Base-by-base conservation (phyloP, 2,113 vertebrate species). In the Podocnemis expansa region DNA sequence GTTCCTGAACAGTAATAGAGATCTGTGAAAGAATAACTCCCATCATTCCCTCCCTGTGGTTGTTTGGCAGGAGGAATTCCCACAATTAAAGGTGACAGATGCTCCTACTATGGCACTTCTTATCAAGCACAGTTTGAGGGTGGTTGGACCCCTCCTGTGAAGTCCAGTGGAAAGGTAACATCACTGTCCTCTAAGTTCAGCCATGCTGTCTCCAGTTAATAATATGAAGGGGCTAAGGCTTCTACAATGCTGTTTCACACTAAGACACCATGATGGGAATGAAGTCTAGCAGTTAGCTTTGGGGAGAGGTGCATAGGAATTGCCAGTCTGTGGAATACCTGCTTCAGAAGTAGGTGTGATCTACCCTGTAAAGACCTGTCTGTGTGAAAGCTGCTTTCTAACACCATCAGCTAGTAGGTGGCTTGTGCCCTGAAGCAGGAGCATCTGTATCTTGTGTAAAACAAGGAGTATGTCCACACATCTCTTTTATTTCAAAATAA, bases 81-180 rank as follows among this genome's bases (percentile, higher is more conserved):
- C 56, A 60, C 87, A 31, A 29, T 96, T 41, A 89, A 27, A 91
- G 90, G 73, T 21, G 93, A 96, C 1, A 43, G 31, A 70, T 70
- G 6, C 3, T 3, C 38, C 85, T 13, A 14, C 13, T 84, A 80
- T 49, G 38, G 38, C 51, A 91, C 97, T 21, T 78, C 96, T 1
- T 56, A 98, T 49, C 94, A 73, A 38, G 63, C 88, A 11, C 78
- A 49, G 31, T 97, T 97, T 85, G 52, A 67, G 55, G 94, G 93
- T 87, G 87, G 80, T 51, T 38, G 84, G 83, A 73, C 12, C 52
- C 52, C n/a, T 43, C 78, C 93, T 12, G 82, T 86, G 81, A 80
- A 82, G 12, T 85, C 86, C 51, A 78, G 82, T 6, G 22, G 75
- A 34, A 88, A 94, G 97, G 98, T 97, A 95, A 88, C 67, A 27